Conservation (phyloP, 2,797 vertebrate species). For the Aphelocoma californica region DNA sequence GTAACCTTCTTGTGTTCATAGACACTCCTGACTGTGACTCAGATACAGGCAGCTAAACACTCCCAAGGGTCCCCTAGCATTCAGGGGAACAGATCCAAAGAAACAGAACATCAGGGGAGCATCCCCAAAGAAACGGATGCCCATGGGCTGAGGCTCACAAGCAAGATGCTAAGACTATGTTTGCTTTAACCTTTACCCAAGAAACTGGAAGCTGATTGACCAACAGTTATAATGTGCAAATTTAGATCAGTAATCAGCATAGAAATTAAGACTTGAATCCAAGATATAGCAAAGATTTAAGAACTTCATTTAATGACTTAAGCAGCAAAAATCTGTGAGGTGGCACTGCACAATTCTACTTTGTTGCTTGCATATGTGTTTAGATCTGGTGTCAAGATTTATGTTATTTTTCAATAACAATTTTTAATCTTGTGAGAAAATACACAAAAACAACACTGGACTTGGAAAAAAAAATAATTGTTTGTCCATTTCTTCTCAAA, state of each 20-base stretch:
- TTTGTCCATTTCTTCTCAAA: background rate
- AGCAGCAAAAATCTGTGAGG: background rate
- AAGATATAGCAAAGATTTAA: background rate
- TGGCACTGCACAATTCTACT: background rate
- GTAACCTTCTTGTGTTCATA: background rate
- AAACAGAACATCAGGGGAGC: background rate
- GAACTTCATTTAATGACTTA: background rate
- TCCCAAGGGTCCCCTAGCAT: background rate
- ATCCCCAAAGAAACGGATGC: background rate
- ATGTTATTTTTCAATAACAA: background rate
- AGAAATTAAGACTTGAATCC: background rate
- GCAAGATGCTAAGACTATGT: background rate
- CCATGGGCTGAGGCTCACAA: rapidly evolving
- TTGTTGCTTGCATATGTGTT: background rate
- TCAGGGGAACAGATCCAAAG: background rate
- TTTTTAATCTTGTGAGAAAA: background rate
- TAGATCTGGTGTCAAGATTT: background rate
- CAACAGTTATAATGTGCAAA: background rate
- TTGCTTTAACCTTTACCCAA: background rate
- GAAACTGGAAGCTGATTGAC: background rate
- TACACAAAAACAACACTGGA: background rate
- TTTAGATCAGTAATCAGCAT: background rate
- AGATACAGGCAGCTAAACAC: background rate
- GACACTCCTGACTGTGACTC: background rate
- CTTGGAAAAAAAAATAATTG: background rate